These are phyloP conservation scores for Xestia c-nigrum DNA, from an alignment of 2,888 invertebrate species.

Conservation along the genomic window DNA sequence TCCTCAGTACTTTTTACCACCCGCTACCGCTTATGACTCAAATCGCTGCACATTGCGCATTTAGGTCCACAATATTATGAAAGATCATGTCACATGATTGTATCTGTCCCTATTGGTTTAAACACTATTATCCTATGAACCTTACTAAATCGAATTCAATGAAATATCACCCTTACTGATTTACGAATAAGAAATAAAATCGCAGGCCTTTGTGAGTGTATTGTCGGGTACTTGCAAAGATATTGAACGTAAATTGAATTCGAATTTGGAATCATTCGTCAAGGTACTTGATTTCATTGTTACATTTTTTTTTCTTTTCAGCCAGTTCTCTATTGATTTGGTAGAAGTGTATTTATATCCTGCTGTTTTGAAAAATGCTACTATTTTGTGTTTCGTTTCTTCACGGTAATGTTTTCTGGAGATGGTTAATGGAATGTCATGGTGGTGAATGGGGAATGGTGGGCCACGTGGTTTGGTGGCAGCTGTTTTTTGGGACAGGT, in stretches of 20 bases:
- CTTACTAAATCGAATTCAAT: neutral
- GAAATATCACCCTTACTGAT: neutral
- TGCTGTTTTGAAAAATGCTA: conserved; percentile 57
- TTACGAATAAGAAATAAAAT: conserved; percentile 2
- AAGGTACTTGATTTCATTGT: conserved; percentile 79
- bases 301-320: conserved; percentile 60
- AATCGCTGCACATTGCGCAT: conserved; percentile 71
- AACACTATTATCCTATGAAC: conserved; percentile 69
- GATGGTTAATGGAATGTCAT: conserved; percentile 55
- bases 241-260: conserved; percentile 71
- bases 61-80: conserved; percentile 82
- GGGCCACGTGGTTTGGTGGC: conserved; percentile 26
- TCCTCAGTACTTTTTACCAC: neutral
- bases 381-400: conserved; percentile 49
- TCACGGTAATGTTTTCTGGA: conserved; percentile 41
- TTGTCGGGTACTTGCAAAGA: conserved; percentile 47
- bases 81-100: conserved; percentile 86
- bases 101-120: conserved; percentile 80
- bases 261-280: conserved; percentile 83
- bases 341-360: conserved; percentile 52
- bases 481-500: conserved; percentile 56
- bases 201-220: neutral
- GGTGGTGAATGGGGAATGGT: conserved; percentile 47
- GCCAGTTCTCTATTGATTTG: conserved; percentile 74
- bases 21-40: conserved; percentile 59